Conservation (phyloP, 2,113 vertebrate species). For the Sigmodon hispidus region DNA sequence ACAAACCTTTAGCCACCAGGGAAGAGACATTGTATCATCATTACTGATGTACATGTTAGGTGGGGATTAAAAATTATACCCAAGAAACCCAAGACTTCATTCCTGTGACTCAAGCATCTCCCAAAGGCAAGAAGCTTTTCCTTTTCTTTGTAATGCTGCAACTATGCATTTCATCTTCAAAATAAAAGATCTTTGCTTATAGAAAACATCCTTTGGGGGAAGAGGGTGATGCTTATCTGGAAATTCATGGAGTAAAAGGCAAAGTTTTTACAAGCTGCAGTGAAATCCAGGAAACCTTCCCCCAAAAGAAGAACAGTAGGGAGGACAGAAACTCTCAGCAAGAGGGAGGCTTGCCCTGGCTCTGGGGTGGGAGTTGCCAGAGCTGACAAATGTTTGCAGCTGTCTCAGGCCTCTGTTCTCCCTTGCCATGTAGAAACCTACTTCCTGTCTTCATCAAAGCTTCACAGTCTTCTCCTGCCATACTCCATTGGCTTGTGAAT, state of each 20-base stretch:
- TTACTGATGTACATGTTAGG: rapidly evolving
- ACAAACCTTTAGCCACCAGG: rapidly evolving
- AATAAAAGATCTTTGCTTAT: slow-evolving; percentile 17
- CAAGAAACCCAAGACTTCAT: not conserved
- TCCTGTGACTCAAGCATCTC: not conserved
- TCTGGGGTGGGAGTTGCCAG: not conserved
- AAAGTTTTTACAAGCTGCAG: slow-evolving; percentile 26
- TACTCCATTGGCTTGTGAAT: not conserved
- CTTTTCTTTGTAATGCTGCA: not conserved
- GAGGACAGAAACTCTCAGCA: not conserved
- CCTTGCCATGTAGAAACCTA: not conserved
- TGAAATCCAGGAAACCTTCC: not conserved
- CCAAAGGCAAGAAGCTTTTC: not conserved
- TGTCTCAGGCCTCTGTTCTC: not conserved
- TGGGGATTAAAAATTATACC: not conserved
- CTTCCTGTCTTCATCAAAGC: not conserved
- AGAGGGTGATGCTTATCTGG: slow-evolving; percentile 49
- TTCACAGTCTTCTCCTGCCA: not conserved
- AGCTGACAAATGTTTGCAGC: not conserved
- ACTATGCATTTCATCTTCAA: not conserved
- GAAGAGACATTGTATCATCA: not conserved
- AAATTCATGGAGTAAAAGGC: not conserved
- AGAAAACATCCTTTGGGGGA: not conserved
- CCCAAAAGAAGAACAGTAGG: not conserved
- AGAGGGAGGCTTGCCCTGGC: not conserved